Conservation (phyloP, 1,140 invertebrate species). For the Druon quercuslanigerum region DNA sequence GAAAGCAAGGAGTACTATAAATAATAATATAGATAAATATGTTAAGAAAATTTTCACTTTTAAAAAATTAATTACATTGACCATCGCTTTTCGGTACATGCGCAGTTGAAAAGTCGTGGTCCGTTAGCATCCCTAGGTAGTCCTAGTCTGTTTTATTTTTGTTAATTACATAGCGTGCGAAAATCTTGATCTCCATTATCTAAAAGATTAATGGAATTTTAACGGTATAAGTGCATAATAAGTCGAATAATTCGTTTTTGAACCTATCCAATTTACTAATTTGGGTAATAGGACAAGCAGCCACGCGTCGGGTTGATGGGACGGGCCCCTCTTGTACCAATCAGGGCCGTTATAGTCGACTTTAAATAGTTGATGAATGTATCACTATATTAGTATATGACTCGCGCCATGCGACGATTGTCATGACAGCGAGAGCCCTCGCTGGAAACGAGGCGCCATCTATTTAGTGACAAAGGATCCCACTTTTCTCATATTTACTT, state of each 20-base stretch:
- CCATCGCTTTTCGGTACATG: too few species aligned
- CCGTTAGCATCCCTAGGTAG: too few species aligned
- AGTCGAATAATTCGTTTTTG: slow-evolving; percentile 9
- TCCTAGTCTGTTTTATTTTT: too few species aligned
- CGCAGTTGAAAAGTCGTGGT: too few species aligned
- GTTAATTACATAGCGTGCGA: too few species aligned
- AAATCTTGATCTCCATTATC: too few species aligned
- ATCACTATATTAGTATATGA: not conserved
- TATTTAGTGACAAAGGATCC: not conserved
- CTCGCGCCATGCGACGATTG: slow-evolving; percentile 17
- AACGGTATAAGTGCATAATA: not conserved
- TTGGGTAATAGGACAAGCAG: slow-evolving; percentile 20
- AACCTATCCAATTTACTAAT: slow-evolving; percentile 19
- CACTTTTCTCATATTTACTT: not conserved
- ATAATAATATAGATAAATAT: too few species aligned
- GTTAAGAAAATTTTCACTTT: too few species aligned
- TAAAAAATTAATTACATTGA: too few species aligned
- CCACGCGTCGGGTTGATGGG: slow-evolving; percentile 35
- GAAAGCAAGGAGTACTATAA: too few species aligned
- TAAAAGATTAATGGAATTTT: slow-evolving; percentile 3
- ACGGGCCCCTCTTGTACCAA: slow-evolving; percentile 35
- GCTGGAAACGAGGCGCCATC: slow-evolving; percentile 9
- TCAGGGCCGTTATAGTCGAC: slow-evolving; percentile 26
- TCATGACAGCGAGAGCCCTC: not conserved
- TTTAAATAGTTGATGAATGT: slow-evolving; percentile 20